A percentile compares a stretch with the other conserved stretches of the same genome.
phyloP scores from a whole-genome alignment of 1,140 invertebrate genomes.

The Conopomorpha cramerella region DNA sequence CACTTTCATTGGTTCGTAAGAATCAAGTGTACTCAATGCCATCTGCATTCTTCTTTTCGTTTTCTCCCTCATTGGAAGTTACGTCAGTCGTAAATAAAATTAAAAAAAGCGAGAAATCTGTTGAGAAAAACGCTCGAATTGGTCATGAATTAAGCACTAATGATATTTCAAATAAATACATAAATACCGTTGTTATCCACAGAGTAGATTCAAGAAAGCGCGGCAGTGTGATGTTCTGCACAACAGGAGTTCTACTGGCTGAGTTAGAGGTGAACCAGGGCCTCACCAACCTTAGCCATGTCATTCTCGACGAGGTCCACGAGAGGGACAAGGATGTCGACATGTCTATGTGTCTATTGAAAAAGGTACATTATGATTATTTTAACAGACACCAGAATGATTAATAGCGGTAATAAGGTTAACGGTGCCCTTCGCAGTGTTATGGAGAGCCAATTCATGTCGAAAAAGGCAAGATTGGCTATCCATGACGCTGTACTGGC shows the following conservation, averaged over 20 bases:
- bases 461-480: too few relatives aligned
- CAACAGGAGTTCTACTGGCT: slow-evolving; percentile 76
- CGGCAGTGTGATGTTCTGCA: slow-evolving; percentile 86
- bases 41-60: not conserved
- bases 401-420: too few relatives aligned
- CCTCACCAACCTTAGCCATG: slow-evolving; percentile 70
- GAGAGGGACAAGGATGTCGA: slow-evolving; percentile 80
- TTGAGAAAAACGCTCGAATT: too few relatives aligned
- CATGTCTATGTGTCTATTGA: slow-evolving; percentile 78
- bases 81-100: not conserved
- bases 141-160: too few relatives aligned
- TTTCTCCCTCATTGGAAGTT: not conserved
- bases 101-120: too few relatives aligned
- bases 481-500: too few relatives aligned
- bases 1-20: too few relatives aligned
- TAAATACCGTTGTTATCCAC: slow-evolving; percentile 1
- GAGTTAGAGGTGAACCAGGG: slow-evolving; percentile 75
- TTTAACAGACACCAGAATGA: too few relatives aligned
- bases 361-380: slow-evolving; percentile 62
- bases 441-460: too few relatives aligned
- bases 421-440: too few relatives aligned
- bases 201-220: slow-evolving; percentile 68
- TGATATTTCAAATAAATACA: not conserved
- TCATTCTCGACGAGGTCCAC: slow-evolving; percentile 85
- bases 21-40: too few relatives aligned